Conservation (phyloP, 2,113 vertebrate genomes). For the Rhabdornis inornatus region DNA sequence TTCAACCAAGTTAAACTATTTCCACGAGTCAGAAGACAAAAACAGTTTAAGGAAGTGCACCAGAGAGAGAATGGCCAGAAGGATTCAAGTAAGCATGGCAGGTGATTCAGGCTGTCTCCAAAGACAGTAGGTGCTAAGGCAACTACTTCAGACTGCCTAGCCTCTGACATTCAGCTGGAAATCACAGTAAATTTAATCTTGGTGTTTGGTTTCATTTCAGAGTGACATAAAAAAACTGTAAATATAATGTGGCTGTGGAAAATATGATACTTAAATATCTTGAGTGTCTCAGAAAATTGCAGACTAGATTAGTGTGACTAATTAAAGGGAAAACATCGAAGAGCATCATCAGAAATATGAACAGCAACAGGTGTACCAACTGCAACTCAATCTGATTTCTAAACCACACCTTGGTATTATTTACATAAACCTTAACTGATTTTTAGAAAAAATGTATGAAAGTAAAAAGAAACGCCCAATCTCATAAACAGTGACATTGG, state of each 20-base stretch:
- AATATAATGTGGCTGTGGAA: neutral
- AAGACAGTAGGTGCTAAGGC: neutral
- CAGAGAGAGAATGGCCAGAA: neutral
- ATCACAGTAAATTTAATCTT: neutral
- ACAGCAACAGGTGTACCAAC: neutral
- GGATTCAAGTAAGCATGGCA: neutral
- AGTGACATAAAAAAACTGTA: neutral
- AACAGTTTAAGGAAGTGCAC: neutral
- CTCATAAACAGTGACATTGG: neutral
- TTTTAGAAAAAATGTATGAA: neutral
- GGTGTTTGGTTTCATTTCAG: neutral
- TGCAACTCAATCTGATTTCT: neutral
- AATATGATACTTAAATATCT: neutral
- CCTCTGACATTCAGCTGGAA: neutral
- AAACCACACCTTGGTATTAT: rapidly evolving
- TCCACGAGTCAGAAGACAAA: neutral
- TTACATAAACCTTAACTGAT: neutral
- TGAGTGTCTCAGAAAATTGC: neutral
- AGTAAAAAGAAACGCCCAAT: neutral
- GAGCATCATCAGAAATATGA: neutral
- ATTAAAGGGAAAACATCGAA: neutral
- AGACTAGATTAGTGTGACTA: neutral
- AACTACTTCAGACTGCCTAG: neutral
- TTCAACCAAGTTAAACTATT: neutral
- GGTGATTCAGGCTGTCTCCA: neutral